Conservation (phyloP, 2,113 vertebrate genomes). For the Myotis yumanensis region DNA sequence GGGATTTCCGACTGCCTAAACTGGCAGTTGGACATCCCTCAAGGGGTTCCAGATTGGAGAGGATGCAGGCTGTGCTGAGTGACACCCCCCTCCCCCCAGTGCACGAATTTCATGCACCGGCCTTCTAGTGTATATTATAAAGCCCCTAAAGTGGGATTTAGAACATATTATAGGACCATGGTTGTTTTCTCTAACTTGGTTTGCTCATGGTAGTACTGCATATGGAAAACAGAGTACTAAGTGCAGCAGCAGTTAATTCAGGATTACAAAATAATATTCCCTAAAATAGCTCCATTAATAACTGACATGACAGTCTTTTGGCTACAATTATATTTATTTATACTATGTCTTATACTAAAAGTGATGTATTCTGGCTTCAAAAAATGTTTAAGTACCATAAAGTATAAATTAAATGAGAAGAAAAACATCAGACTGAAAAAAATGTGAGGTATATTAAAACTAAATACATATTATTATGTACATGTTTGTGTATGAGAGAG, state of each 20-base stretch:
- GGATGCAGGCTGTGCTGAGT: no score
- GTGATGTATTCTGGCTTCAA: neutral
- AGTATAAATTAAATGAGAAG: slow-evolving; percentile 22
- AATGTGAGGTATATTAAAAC: neutral
- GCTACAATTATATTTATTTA: neutral
- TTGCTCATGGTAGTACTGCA: neutral
- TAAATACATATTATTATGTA: neutral
- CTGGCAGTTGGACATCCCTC: no score
- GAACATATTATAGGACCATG: neutral
- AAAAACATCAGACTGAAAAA: neutral
- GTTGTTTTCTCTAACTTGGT: neutral
- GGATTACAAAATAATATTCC: neutral
- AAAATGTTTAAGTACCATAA: slow-evolving; percentile 15
- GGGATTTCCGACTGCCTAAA: no score
- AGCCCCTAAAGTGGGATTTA: neutral
- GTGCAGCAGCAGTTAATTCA: neutral
- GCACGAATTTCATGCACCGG: no score
- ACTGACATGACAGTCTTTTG: neutral
- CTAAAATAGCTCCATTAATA: slow-evolving; percentile 14
- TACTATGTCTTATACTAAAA: neutral
- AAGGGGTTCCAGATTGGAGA: no score
- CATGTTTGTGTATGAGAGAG: neutral
- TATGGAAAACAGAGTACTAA: neutral
- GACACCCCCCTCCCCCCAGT: no score
- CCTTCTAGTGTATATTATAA: neutral